A percentile compares a stretch with the other conserved stretches of the same genome.
Evolutionary conservation across 2,797 vertebrate species (phyloP).

Genomic region (Champsocephalus gunnari): DNA sequence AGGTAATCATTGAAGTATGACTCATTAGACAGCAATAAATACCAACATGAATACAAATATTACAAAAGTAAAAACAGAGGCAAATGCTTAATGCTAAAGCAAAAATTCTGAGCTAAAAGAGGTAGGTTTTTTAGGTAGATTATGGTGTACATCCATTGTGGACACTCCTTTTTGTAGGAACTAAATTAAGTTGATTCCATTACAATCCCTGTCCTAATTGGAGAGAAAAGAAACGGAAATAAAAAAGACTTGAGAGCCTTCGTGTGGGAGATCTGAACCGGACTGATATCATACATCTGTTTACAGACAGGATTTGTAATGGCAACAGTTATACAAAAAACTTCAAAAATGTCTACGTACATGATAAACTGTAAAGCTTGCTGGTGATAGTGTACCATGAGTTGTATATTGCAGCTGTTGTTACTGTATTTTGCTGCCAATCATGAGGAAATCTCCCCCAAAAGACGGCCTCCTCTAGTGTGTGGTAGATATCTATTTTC

Average conservation of each 20-base stretch:
- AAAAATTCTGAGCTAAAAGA: slow-evolving; percentile 85
- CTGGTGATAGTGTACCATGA: slow-evolving; percentile 83
- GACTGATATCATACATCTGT: slow-evolving; percentile 47
- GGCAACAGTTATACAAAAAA: slow-evolving; percentile 69
- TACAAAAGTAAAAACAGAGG: slow-evolving; percentile 88
- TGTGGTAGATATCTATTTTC: slow-evolving; percentile 48
- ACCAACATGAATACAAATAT: slow-evolving; percentile 88
- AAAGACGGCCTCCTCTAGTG: slow-evolving; percentile 33
- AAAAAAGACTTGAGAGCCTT: slow-evolving; percentile 55
- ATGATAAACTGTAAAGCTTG: slow-evolving; percentile 81
- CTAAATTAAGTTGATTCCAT: slow-evolving; percentile 79
- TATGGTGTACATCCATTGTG: slow-evolving; percentile 83
- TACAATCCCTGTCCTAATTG: slow-evolving; percentile 79
- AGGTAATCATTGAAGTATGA: slow-evolving; percentile 87
- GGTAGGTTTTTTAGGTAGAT: slow-evolving; percentile 85
- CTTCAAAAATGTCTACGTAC: slow-evolving; percentile 56
- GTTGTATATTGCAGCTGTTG: slow-evolving; percentile 71
- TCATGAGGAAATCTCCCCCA: slow-evolving; percentile 40
- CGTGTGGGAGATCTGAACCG: slow-evolving; percentile 48
- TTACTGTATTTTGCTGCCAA: slow-evolving; percentile 63
- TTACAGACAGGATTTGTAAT: slow-evolving; percentile 78
- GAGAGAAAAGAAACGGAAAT: slow-evolving; percentile 24
- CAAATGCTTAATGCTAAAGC: slow-evolving; percentile 85
- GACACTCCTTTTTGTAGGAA: slow-evolving; percentile 79
- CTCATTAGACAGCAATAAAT: slow-evolving; percentile 89